phyloP scores from a whole-genome alignment of 2,797 vertebrate genomes.

The Toxotes lorentzi region DNA sequence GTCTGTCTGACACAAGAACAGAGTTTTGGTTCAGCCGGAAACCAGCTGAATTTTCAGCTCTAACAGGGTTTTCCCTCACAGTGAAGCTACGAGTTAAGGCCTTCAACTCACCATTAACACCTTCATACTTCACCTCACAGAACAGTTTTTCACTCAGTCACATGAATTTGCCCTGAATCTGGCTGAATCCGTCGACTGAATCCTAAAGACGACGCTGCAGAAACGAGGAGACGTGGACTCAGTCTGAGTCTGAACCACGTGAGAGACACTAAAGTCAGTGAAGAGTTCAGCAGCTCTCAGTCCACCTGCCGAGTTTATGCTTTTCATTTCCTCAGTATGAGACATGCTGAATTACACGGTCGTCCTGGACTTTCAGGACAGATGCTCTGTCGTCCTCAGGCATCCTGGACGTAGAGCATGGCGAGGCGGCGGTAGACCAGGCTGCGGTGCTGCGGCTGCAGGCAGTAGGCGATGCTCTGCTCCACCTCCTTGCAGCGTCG shows the following conservation, averaged over 20 bases:
- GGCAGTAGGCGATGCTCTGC: constrained; percentile 89
- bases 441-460: constrained; percentile 81
- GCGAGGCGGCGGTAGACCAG: constrained; percentile 48
- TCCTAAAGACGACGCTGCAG: constrained; percentile 2
- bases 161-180: constrained; percentile 15
- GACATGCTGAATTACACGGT: background rate
- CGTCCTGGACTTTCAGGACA: background rate
- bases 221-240: background rate
- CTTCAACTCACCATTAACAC: background rate
- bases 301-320: background rate
- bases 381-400: too few species aligned
- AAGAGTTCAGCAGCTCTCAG: constrained; percentile 5
- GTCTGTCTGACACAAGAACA: background rate
- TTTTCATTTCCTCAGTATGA: background rate
- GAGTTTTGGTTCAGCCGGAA: too few species aligned
- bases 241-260: background rate
- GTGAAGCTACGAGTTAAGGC: constrained; percentile 10
- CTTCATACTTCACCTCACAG: background rate
- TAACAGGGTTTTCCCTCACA: background rate
- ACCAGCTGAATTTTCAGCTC: too few species aligned
- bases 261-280: background rate
- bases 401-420: background rate
- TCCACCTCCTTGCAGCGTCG: constrained; percentile 93
- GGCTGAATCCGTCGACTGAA: background rate
- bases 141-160: background rate